Evolutionary conservation across 2,797 vertebrate genomes (phyloP).

Genomic region (Lepidocolaptes lacrymiger): DNA sequence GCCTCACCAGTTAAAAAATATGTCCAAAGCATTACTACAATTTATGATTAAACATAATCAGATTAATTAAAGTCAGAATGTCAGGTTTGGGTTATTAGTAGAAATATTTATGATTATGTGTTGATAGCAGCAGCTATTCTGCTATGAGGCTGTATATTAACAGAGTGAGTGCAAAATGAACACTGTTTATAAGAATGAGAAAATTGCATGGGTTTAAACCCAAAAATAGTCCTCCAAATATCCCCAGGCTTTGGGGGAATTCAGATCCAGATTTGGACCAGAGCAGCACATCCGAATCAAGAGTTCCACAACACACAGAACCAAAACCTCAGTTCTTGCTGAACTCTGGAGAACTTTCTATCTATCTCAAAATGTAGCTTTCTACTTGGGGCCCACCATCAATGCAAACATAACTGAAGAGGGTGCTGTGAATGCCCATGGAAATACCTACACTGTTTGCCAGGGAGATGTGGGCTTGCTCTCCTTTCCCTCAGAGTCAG

Average conservation of each 20-base stretch:
- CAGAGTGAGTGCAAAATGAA: neutral
- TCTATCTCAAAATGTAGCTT: neutral
- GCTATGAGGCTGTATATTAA: neutral
- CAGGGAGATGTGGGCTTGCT: neutral
- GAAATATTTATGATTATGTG: neutral
- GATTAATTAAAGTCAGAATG: slow-evolving; percentile 7
- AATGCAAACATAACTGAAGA: neutral
- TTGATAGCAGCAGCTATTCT: neutral
- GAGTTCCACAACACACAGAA: neutral
- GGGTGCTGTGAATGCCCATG: neutral
- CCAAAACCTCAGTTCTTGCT: neutral
- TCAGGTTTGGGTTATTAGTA: neutral
- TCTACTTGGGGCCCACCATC: neutral
- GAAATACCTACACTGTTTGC: neutral
- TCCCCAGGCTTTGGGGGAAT: neutral
- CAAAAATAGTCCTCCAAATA: neutral
- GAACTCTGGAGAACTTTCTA: neutral
- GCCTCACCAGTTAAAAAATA: neutral
- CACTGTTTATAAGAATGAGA: neutral
- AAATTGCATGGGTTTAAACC: neutral
- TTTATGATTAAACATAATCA: slow-evolving; percentile 1
- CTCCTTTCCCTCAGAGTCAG: neutral
- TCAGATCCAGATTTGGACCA: neutral
- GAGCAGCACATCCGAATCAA: neutral
- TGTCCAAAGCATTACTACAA: neutral